These are phyloP conservation scores for Mayetiola destructor DNA, from an alignment of 2,888 invertebrate genomes.

Conservation along the genomic window DNA sequence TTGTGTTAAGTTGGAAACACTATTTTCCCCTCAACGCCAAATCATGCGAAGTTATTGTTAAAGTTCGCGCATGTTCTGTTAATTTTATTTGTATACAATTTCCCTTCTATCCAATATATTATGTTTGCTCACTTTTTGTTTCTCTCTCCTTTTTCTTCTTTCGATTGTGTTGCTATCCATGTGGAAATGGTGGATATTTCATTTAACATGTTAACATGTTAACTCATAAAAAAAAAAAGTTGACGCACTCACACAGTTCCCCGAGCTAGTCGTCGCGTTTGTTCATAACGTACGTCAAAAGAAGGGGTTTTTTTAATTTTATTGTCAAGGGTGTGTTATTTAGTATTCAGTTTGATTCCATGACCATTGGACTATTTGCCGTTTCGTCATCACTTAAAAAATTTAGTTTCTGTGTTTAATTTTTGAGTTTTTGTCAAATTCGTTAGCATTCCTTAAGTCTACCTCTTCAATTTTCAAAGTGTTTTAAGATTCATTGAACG, in stretches of 20 bases:
- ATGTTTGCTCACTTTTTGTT: neutral
- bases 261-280: neutral
- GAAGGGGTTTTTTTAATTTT: neutral
- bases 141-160: neutral
- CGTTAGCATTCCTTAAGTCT: too few relatives aligned
- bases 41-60: neutral
- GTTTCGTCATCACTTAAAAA: neutral
- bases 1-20: neutral
- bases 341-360: too few relatives aligned
- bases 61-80: neutral
- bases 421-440: too few relatives aligned
- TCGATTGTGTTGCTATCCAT: neutral
- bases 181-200: neutral
- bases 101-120: neutral
- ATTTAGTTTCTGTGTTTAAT: neutral
- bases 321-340: conserved; percentile 8
- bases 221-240: neutral
- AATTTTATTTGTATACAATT: too few relatives aligned
- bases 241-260: neutral
- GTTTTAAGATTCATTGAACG: neutral
- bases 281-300: neutral
- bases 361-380: neutral
- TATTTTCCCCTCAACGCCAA: neutral
- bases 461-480: neutral
- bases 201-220: neutral